Evolutionary conservation across 2,113 vertebrate species (phyloP).

Genomic region (Amia ocellicauda): DNA sequence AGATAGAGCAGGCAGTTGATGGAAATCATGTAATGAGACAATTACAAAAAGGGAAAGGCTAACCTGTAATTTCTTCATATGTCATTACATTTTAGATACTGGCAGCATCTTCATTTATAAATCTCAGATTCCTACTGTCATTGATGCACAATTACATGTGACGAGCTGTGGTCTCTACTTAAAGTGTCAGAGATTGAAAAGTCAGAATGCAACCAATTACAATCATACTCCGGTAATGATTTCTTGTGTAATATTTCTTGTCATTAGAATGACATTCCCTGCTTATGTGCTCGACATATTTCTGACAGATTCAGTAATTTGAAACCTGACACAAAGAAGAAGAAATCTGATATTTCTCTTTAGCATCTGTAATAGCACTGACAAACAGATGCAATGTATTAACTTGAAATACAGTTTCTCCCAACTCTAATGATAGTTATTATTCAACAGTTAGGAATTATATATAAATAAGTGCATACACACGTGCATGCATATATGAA

Average conservation of each 20-base stretch:
- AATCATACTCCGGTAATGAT: neutral
- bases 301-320: conserved; percentile 11
- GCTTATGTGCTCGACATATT: neutral
- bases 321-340: conserved; percentile 10
- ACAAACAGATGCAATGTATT: neutral
- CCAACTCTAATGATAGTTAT: no score
- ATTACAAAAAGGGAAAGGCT: no score
- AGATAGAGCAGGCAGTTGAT: no score
- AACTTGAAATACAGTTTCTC: no score
- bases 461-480: no score
- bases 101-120: no score
- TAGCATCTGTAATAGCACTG: conserved; percentile 2
- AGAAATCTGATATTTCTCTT: conserved; percentile 2
- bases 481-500: no score
- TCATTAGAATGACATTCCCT: neutral
- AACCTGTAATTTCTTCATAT: no score
- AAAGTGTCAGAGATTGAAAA: neutral
- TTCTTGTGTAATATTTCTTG: neutral
- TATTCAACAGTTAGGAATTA: no score
- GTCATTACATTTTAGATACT: no score
- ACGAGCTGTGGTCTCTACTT: neutral
- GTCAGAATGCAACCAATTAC: neutral
- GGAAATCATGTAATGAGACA: no score
- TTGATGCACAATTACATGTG: neutral
- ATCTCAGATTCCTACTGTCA: no score